These are phyloP conservation scores for Ptilonorhynchus violaceus DNA, from an alignment of 2,113 vertebrate species.

Conservation along the genomic window DNA sequence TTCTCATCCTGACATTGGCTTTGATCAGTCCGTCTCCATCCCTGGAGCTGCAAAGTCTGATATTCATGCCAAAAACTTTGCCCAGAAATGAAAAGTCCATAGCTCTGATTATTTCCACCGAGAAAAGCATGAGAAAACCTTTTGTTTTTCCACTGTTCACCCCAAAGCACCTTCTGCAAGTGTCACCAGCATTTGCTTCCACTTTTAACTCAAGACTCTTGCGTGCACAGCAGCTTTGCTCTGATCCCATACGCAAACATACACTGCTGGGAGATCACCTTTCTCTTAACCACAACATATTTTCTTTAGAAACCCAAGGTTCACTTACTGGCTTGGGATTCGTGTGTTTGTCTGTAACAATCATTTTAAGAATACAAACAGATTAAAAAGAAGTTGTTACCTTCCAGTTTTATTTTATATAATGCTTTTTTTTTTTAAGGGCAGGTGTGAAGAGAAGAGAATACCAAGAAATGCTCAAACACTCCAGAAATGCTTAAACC, in stretches of 20 bases:
- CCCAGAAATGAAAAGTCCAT: background rate
- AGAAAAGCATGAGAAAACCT: background rate
- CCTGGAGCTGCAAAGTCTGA: background rate
- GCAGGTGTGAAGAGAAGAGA: background rate
- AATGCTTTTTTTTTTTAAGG: background rate
- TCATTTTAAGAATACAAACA: background rate
- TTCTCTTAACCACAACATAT: background rate
- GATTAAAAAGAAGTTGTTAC: background rate
- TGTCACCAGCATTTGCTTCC: background rate
- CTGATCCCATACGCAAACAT: background rate
- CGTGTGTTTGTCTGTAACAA: background rate
- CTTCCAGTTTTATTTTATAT: background rate
- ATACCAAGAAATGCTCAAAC: background rate
- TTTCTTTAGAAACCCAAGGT: background rate
- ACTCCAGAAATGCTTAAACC: background rate
- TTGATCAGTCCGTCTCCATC: background rate
- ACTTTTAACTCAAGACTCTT: background rate
- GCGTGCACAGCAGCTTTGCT: accelerated
- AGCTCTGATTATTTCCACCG: background rate
- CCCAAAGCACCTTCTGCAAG: background rate
- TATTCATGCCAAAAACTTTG: background rate
- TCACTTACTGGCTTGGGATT: background rate
- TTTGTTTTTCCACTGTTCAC: background rate
- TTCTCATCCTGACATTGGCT: background rate
- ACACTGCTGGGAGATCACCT: background rate